Evolutionary conservation across 2,888 invertebrate genomes (phyloP).

Genomic region (Agrypnus murinus): DNA sequence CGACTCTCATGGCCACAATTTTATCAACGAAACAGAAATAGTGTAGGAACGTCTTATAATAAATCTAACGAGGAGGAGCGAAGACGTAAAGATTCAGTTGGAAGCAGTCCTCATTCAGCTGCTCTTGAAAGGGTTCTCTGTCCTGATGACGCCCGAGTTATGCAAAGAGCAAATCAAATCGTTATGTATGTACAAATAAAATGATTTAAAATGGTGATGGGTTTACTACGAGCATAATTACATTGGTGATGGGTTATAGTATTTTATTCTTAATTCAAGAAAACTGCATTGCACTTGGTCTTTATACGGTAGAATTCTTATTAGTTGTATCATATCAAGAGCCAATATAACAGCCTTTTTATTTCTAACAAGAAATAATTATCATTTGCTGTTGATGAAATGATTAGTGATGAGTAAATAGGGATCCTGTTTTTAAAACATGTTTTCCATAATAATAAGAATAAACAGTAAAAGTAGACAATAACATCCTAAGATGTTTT

Average conservation of each 20-base stretch:
- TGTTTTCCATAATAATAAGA: too few relatives aligned
- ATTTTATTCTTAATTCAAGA: not conserved
- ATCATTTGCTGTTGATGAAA: too few relatives aligned
- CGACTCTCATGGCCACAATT: conserved; percentile 77
- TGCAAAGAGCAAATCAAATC: conserved; percentile 90
- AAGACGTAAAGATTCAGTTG: conserved; percentile 65
- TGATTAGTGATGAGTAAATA: too few relatives aligned
- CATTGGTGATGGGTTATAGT: conserved; percentile 7
- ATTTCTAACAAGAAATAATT: too few relatives aligned
- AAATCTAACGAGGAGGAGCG: conserved; percentile 66
- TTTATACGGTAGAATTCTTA: too few relatives aligned
- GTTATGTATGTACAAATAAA: conserved; percentile 82
- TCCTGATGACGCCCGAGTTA: conserved; percentile 85
- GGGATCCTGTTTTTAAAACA: too few relatives aligned
- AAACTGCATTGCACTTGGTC: too few relatives aligned
- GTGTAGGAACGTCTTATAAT: conserved; percentile 67
- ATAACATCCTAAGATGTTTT: too few relatives aligned
- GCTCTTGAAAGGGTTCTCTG: conserved; percentile 77
- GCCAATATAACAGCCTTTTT: too few relatives aligned
- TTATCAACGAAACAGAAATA: conserved; percentile 61
- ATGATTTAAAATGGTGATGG: conserved; percentile 45
- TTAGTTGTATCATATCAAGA: too few relatives aligned
- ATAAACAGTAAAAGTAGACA: too few relatives aligned
- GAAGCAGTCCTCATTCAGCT: conserved; percentile 70
- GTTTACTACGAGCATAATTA: conserved; percentile 13